Base-by-base conservation (phyloP, 2,888 invertebrate species). In the Dynastes maya region DNA sequence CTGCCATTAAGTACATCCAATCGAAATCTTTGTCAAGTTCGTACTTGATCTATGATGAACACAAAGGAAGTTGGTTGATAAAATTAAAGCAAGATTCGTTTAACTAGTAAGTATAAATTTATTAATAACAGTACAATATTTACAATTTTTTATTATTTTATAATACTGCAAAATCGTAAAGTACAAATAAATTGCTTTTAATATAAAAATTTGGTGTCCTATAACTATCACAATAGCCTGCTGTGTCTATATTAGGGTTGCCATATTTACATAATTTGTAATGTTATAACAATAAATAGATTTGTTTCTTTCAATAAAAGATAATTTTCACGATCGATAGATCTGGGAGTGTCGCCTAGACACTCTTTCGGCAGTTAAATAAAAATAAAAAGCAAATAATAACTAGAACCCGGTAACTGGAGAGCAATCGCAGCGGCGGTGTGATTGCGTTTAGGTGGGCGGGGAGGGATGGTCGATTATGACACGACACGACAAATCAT, bases 191-290 rank as follows among this genome's bases (percentile, higher is more conserved):
- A 6, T 61, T 53, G 40, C 16, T 16, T 16, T 27, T 2, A 40
- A 45, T 72, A 61, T 61, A 72, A 72, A 72, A 58, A 9, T 9
- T 61, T 72, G 58, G 72, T 58, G 58, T 58, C 61, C 72, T 72
- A 72, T 58, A 45, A 72, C 72, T 72, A 72, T 72, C 72, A 72
- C 72, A 72, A 71, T 61, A 72, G 72, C 72, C 53, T 55, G 53
- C 53, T 55, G 45, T 8, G 11, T 45, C 11, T 45, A 8, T 2
- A 11, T 45, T 11, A 45, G 45, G 45, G 45, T 11, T 45, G 45
- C 45, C 45, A 45, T 45, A 45, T 8, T 45, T 45, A 45, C 8
- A 45, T 11, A 1, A 0, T 3, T 45, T 11, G 45, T 8, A 45
- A 0, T 11, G 2, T 32, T 32, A 32, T 32, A 32, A 32, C 32